These are phyloP conservation scores for Periophthalmodon schlosseri DNA, from an alignment of 2,113 vertebrate genomes.

Conservation along the genomic window DNA sequence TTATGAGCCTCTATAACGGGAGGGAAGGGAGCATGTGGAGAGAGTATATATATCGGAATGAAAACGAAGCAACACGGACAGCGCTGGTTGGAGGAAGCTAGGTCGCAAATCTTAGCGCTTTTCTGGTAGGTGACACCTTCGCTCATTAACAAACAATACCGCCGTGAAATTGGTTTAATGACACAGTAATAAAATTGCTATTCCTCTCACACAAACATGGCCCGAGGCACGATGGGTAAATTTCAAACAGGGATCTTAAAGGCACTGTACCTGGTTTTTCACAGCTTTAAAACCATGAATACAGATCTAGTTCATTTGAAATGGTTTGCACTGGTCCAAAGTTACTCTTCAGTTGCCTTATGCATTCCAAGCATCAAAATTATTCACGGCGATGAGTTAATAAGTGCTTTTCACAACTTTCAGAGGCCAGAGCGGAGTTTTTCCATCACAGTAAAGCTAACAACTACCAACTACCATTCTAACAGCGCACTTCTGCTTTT, in stretches of 20 bases:
- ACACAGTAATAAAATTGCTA: conserved; percentile 99
- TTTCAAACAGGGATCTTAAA: conserved; percentile 75
- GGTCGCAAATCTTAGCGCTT: conserved; percentile 99
- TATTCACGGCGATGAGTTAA: too few relatives aligned
- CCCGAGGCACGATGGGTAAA: conserved; percentile 84
- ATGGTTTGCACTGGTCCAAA: too few relatives aligned
- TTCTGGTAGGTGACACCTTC: conserved; percentile 98
- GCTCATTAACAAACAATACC: conserved; percentile 99
- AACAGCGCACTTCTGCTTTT: too few relatives aligned
- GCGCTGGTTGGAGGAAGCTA: conserved; percentile 45
- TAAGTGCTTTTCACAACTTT: too few relatives aligned
- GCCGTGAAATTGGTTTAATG: conserved; percentile 99
- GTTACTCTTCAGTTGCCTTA: too few relatives aligned
- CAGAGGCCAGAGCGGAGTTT: too few relatives aligned
- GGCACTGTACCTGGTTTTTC: too few relatives aligned
- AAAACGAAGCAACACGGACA: conserved; percentile 58
- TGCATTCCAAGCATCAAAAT: too few relatives aligned
- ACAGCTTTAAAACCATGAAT: too few relatives aligned
- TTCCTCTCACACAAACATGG: conserved; percentile 98
- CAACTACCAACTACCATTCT: too few relatives aligned
- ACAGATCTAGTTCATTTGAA: too few relatives aligned
- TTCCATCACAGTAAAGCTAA: too few relatives aligned
- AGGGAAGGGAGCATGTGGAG: conserved; percentile 33
- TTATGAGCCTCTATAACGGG: conserved; percentile 87
- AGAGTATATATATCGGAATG: conserved; percentile 37